These are phyloP conservation scores for Cotesia glomerata DNA, from an alignment of 1,140 invertebrate genomes.

Conservation along the genomic window DNA sequence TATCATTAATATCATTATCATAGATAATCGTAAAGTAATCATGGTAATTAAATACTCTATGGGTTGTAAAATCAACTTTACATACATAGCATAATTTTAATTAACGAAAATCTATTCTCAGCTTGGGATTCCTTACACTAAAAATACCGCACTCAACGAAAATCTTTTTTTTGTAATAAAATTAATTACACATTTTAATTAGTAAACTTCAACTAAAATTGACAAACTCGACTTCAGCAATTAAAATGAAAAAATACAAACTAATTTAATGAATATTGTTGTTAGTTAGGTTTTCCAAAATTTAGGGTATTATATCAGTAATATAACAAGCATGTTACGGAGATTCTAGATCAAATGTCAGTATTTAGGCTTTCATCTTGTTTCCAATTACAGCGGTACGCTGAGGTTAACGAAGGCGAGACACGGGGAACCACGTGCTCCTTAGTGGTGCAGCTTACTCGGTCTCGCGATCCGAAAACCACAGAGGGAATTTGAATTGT, in stretches of 20 bases:
- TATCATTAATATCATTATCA: no score
- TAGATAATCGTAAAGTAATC: no score
- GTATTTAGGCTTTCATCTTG: conserved; percentile 13
- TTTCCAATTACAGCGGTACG: conserved; percentile 5
- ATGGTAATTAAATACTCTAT: no score
- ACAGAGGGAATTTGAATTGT: conserved; percentile 14
- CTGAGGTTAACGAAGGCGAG: conserved; percentile 10
- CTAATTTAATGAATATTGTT: not conserved
- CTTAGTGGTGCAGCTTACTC: conserved; percentile 1
- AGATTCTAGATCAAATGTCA: conserved; percentile 9
- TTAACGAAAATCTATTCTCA: no score
- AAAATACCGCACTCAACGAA: no score
- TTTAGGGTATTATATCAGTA: not conserved
- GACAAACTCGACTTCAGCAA: no score
- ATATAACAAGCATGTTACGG: not conserved
- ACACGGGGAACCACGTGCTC: not conserved
- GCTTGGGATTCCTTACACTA: no score
- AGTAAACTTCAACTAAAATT: no score
- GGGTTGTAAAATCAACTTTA: no score
- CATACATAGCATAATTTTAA: no score
- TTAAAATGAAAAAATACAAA: not conserved
- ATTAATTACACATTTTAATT: no score
- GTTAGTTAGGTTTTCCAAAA: not conserved
- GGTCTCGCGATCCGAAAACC: not conserved
- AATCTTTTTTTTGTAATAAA: no score